Evolutionary conservation across 2,888 invertebrate species (phyloP), one percentile per base, ranked within the genome.

Genomic region (Dryomyza anilis): DNA sequence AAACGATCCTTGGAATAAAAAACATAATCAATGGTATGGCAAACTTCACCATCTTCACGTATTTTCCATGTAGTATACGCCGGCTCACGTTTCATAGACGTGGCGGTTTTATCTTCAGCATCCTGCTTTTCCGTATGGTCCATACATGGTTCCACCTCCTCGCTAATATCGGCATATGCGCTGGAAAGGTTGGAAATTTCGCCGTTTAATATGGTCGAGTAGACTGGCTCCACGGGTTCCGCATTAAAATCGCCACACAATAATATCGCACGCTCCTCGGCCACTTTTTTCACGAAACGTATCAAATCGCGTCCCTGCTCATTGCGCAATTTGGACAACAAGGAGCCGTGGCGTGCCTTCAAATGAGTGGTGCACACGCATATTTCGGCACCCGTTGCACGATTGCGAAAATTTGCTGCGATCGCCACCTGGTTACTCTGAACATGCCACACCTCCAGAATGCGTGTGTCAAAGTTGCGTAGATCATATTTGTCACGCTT

Each of bases 201-300:
- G 68, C 85, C 82, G 68, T 81, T 81, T 10, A 87, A 79, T 50
- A 91, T 84, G 1, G 89, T 88, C 25, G 83, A 78, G 76, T 91
- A 91, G 2, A 91, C 87, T 1, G 90, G 89, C 77, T 92, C 92
- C 4, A 81, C 84, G 1, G 90, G 90, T 76, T 90, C 90, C 0
- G 91, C 92, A 78, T 92, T 92, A 76, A 92, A 91, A 79, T 92
- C 92, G 0, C 92, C 92, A 73, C 89, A 89, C 3, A 92, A 72
- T 48, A 92, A 81, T 3, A 89, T 78, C 0, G 92, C 90, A 63
- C 86, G 84, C 2, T 83, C 81, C 0, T 78, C 81, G 30, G 84
- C 83, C 61, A 86, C 82, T 33, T 82, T 76, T 8, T 83, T 79
- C 1, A 88, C 81, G 73, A 89, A 89, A 16, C 86, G 84, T 56